These are phyloP conservation scores for Pseudolycoriella hygida DNA, from an alignment of 2,888 invertebrate genomes.

Conservation along the genomic window DNA sequence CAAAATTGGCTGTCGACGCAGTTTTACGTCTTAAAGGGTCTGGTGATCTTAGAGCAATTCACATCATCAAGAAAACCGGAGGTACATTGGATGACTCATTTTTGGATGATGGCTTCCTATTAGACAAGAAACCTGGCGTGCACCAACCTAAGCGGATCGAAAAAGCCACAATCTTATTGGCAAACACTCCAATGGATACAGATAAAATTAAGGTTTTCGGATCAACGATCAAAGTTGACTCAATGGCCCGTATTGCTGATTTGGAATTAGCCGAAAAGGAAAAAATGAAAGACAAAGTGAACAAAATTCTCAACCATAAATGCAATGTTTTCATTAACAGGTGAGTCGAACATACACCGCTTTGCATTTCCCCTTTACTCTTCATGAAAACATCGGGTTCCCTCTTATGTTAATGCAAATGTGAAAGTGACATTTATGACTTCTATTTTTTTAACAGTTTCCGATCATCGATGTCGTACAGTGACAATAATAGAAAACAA, in stretches of 20 bases:
- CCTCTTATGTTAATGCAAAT: too few species aligned
- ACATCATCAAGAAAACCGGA: conserved; percentile 94
- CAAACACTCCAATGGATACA: conserved; percentile 99
- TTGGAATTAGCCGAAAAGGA: conserved; percentile 95
- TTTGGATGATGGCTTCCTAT: conserved; percentile 82
- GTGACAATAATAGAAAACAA: too few species aligned
- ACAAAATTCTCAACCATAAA: conserved; percentile 84
- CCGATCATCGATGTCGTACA: conserved; percentile 3
- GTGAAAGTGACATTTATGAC: too few species aligned
- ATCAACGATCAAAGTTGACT: conserved; percentile 82
- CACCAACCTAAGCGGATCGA: conserved; percentile 93
- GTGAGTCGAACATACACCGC: conserved; percentile 21
- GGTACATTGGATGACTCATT: conserved; percentile 89
- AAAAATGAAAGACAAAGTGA: conserved; percentile 99
- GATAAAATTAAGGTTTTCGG: conserved; percentile 99
- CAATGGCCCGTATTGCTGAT: conserved; percentile 91
- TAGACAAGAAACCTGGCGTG: conserved; percentile 94
- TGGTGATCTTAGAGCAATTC: conserved; percentile 88
- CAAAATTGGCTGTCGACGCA: conserved; percentile 89
- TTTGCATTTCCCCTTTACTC: background rate
- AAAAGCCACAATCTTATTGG: conserved; percentile 92
- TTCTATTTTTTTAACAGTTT: conserved; percentile 1
- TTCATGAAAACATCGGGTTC: too few species aligned
- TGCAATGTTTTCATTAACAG: conserved; percentile 97
- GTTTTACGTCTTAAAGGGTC: conserved; percentile 89